Percentiles rank a stretch among this genome's conserved stretches.
Evolutionary conservation across 2,797 vertebrate species (phyloP).

Genomic region (Cichlasoma orientale): DNA sequence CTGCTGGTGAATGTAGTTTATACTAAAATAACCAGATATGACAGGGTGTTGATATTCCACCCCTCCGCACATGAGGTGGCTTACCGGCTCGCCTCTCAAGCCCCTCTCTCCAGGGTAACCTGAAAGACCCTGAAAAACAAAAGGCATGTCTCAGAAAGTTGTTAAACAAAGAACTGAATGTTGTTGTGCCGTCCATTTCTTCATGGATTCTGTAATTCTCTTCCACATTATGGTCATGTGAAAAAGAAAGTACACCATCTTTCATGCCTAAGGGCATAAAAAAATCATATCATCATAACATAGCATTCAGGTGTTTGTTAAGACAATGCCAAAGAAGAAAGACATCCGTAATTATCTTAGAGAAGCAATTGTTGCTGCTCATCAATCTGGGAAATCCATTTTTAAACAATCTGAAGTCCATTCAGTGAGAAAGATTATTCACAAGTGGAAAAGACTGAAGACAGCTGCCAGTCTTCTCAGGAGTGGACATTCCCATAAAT

Average conservation of each 20-base stretch:
- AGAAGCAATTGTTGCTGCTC: no score
- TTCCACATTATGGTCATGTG: neutral
- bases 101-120: constrained; percentile 85
- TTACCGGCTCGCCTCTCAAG: constrained; percentile 84
- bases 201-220: neutral
- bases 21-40: constrained; percentile 51
- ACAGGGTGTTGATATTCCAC: constrained; percentile 50
- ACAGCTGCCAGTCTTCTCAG: no score
- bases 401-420: no score
- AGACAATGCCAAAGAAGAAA: no score
- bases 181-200: neutral
- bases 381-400: no score
- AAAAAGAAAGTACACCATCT: neutral
- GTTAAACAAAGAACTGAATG: neutral
- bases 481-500: no score
- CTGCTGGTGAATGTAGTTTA: constrained; percentile 62
- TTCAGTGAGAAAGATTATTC: no score
- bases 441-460: no score
- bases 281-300: neutral
- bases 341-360: no score
- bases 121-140: constrained; percentile 77
- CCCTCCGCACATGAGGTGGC: constrained; percentile 27
- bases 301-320: no score
- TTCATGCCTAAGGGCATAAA: neutral
- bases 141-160: constrained; percentile 32